These are phyloP conservation scores for Anthonomus grandis DNA, from an alignment of 1,140 invertebrate species.

Conservation along the genomic window DNA sequence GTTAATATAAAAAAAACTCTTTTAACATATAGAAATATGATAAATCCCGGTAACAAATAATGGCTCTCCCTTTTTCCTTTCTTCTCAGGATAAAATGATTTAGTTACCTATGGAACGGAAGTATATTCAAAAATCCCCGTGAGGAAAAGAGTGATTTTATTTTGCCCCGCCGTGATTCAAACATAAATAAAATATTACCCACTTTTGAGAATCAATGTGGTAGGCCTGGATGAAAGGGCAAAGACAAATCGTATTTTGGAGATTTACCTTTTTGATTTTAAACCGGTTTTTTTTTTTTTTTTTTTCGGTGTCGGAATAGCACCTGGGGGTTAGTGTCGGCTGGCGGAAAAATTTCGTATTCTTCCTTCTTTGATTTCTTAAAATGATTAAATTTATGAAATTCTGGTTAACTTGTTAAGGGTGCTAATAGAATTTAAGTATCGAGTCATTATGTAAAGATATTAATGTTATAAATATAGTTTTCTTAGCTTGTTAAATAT, in stretches of 20 bases:
- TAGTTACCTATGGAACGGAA: background rate
- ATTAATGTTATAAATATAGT: too few species aligned
- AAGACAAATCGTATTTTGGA: conserved; percentile 6
- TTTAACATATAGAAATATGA: too few species aligned
- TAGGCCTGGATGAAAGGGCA: conserved; percentile 2
- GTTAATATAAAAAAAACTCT: too few species aligned
- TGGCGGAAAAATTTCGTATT: too few species aligned
- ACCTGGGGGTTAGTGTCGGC: too few species aligned
- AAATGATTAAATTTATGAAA: too few species aligned
- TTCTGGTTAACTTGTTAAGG: too few species aligned
- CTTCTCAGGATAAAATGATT: background rate
- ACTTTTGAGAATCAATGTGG: background rate
- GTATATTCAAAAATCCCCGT: background rate
- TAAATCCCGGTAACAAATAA: background rate
- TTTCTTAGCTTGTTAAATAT: too few species aligned
- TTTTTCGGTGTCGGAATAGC: background rate
- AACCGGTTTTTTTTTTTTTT: background rate
- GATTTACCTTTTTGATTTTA: conserved; percentile 1
- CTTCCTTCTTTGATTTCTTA: too few species aligned
- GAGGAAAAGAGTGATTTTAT: background rate
- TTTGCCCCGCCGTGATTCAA: background rate
- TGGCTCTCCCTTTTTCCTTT: too few species aligned
- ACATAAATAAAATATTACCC: background rate
- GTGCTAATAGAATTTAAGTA: too few species aligned
- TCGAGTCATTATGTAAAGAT: too few species aligned